These are phyloP conservation scores for Crocodylus rhombifer DNA, from an alignment of 2,797 vertebrate species.

Conservation along the genomic window DNA sequence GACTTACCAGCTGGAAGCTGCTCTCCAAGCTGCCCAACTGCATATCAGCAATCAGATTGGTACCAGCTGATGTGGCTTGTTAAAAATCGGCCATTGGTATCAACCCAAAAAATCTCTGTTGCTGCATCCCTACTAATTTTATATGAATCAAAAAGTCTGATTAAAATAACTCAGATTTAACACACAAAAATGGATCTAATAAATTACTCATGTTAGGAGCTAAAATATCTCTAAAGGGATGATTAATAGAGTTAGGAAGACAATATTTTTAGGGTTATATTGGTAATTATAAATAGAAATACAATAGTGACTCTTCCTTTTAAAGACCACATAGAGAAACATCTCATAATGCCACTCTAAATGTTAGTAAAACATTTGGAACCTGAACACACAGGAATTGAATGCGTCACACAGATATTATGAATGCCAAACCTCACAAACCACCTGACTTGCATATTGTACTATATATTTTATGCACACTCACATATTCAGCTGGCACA, in stretches of 20 bases:
- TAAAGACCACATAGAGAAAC: neutral
- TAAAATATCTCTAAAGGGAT: neutral
- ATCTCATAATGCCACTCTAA: neutral
- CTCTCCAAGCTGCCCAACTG: too few species aligned
- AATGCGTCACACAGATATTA: neutral
- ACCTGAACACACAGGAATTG: rapidly evolving
- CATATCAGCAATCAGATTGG: too few species aligned
- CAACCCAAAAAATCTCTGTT: too few species aligned
- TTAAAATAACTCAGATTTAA: neutral
- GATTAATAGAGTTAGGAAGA: neutral
- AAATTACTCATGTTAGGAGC: neutral
- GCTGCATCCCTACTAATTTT: neutral
- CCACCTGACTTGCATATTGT: neutral
- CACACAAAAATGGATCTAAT: neutral
- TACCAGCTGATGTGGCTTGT: too few species aligned
- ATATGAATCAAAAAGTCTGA: neutral
- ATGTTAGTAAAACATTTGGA: neutral
- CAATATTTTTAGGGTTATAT: neutral
- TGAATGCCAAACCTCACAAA: neutral
- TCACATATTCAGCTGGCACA: neutral
- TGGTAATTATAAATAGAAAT: neutral
- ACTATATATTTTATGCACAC: neutral
- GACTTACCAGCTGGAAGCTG: too few species aligned
- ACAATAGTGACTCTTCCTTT: neutral
- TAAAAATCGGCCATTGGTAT: too few species aligned